Evolutionary conservation across 1,140 invertebrate genomes (phyloP).

Genomic region (Tetramorium simillimum): DNA sequence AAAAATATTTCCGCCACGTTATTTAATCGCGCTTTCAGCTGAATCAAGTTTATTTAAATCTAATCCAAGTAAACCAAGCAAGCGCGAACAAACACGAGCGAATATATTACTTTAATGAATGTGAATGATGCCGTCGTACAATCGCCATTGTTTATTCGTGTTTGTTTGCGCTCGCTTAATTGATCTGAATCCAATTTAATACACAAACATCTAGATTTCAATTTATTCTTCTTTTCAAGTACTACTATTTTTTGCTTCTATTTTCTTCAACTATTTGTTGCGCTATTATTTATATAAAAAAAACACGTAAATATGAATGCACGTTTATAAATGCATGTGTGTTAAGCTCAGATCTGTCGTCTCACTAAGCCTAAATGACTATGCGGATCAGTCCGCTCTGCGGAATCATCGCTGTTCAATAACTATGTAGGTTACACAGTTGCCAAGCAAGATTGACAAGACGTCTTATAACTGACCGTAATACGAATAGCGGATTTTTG

Average conservation of each 20-base stretch:
- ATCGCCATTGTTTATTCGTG: background rate
- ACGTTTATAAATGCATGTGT: background rate
- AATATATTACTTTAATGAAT: background rate
- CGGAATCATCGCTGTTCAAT: background rate
- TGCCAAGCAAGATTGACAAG: background rate
- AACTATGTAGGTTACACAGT: constrained; percentile 1
- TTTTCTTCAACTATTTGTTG: background rate
- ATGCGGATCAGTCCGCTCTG: background rate
- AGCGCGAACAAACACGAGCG: background rate
- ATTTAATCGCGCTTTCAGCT: background rate
- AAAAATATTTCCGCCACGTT: background rate
- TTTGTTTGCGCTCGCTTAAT: background rate
- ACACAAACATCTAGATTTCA: background rate
- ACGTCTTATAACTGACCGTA: background rate
- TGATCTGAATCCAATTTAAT: background rate
- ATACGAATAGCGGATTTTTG: background rate
- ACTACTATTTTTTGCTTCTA: background rate
- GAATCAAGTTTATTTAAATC: background rate
- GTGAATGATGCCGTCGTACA: background rate
- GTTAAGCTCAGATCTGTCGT: background rate
- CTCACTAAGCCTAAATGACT: background rate
- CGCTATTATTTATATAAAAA: background rate
- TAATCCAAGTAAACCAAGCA: background rate
- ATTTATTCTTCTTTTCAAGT: background rate
- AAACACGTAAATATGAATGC: background rate